Evolutionary conservation across 2,113 vertebrate genomes (phyloP), one percentile per base, ranked within the genome.

Genomic region (Tapirus terrestris): DNA sequence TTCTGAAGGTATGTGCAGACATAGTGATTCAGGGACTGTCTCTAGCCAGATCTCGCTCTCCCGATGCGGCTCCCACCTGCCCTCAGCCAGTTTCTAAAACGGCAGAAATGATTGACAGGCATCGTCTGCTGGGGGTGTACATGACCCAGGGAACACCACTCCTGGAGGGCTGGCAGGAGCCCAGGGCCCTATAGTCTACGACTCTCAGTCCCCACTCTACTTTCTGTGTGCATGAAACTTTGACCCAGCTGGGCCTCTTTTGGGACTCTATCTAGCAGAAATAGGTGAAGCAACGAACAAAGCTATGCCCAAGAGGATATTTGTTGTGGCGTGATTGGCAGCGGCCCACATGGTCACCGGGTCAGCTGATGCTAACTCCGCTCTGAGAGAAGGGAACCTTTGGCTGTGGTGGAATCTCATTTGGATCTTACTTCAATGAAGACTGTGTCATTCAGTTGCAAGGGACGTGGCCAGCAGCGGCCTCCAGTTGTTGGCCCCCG

Each of bases 361-460:
- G 93, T 18, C 82, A 18, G n/a, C 21, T 21, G 36, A 10, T 1
- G 45, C 45, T 31, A 2, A 14, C 0, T 1, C 36, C 2, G 17
- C 68, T 3, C 31, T 60, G 79, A 48, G 36, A 21, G 31, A 9
- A 43, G 18, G 31, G 23, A 8, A 5, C 17, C 43, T 7, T 3
- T 0, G 56, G 53, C 39, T 8, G 6, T 14, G 0, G 10, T 29
- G 16, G 53, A 27, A 12, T 6, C 20, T 43, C n/a, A 3, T 45
- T 45, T 8, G 36, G 63, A 1, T 25, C 79, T 20, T 29, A 56
- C 67, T 51, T 36, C 56, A 31, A 10, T 17, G 20, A 83, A n/a
- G 39, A 29, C 8, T 4, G 4, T 1, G 77, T 2, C 16, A 2
- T 58, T 51, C 2, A 0, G 58, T 7, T 6, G 12, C 16, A 0